Conservation (phyloP, 2,113 vertebrate species). For the Pyrgilauda ruficollis region DNA sequence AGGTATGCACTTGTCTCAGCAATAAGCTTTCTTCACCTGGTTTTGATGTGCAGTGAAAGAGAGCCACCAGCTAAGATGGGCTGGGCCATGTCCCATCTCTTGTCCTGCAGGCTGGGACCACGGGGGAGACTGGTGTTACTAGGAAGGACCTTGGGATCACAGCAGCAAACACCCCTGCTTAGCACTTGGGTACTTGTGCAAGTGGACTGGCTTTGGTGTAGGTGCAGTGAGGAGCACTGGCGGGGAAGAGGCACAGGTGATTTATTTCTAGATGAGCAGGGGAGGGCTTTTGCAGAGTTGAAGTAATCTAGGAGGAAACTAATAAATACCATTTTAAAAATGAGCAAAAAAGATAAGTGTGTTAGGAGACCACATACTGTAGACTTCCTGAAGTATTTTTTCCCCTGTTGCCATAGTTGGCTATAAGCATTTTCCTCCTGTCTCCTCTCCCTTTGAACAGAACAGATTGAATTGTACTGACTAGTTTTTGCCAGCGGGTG, state of each 20-base stretch:
- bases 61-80: neutral
- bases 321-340: neutral
- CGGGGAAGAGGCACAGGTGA: neutral
- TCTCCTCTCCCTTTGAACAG: neutral
- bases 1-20: neutral
- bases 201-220: neutral
- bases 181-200: neutral
- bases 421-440: neutral
- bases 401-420: rapidly evolving
- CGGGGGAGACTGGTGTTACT: slow-evolving; percentile 11
- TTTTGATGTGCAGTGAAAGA: neutral
- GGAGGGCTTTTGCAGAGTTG: neutral
- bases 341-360: neutral
- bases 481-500: neutral
- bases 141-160: slow-evolving; percentile 13
- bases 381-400: neutral
- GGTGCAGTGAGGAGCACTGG: neutral
- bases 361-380: neutral
- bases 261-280: neutral
- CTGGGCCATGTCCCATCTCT: neutral
- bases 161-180: neutral
- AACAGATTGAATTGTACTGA: neutral
- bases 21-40: neutral
- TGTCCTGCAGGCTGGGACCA: slow-evolving; percentile 7
- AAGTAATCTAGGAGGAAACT: neutral